Conservation (phyloP, 2,113 vertebrate genomes). For the Syngnathus floridae region DNA sequence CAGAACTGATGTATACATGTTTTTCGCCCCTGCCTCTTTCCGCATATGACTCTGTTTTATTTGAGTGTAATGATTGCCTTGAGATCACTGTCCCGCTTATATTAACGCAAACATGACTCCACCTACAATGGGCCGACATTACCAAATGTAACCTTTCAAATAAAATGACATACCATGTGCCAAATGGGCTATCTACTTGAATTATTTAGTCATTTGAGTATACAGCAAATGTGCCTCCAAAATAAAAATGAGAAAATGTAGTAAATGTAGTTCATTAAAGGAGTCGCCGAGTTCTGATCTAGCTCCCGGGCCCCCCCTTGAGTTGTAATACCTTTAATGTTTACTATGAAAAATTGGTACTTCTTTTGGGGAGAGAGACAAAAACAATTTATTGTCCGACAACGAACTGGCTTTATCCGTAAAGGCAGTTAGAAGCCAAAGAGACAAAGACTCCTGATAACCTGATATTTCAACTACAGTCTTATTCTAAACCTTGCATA, state of each 20-base stretch:
- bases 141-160: conserved; percentile 24
- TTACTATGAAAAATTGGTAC: too few relatives aligned
- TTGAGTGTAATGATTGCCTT: conserved; percentile 38
- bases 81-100: conserved; percentile 29
- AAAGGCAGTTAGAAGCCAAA: too few relatives aligned
- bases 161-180: conserved; percentile 17
- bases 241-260: not conserved
- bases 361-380: too few relatives aligned
- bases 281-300: not conserved
- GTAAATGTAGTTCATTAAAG: not conserved
- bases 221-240: not conserved
- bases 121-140: conserved; percentile 11
- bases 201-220: not conserved
- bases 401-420: too few relatives aligned
- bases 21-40: conserved; percentile 2
- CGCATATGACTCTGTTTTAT: conserved; percentile 36
- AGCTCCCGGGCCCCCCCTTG: not conserved
- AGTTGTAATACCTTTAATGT: not conserved
- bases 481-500: too few relatives aligned
- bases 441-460: too few relatives aligned
- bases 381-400: too few relatives aligned
- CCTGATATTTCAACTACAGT: too few relatives aligned
- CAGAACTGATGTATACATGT: conserved; percentile 59
- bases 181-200: not conserved
- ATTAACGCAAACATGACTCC: conserved; percentile 20